Conservation (phyloP, 2,888 invertebrate genomes). For the Tanypteryx hageni region DNA sequence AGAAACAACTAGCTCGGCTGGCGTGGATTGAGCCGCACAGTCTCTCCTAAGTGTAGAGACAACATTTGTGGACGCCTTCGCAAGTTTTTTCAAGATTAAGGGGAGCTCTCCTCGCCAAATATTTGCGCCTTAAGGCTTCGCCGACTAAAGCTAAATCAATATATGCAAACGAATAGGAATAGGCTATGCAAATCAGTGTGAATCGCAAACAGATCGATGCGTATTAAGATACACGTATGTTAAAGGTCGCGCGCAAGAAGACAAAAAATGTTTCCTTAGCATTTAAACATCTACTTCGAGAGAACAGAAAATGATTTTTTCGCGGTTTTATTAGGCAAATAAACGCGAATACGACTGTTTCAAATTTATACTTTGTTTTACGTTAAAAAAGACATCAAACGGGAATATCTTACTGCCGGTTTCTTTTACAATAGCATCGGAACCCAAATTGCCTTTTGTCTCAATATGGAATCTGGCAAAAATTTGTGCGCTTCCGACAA, state of each 20-base stretch:
- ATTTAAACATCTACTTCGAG: background rate
- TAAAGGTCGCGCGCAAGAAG: background rate
- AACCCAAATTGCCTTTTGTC: too few species aligned
- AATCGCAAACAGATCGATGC: constrained; percentile 28
- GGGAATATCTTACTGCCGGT: too few species aligned
- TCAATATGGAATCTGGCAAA: too few species aligned
- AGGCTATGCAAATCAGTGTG: constrained; percentile 9
- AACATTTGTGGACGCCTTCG: constrained; percentile 29
- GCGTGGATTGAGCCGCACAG: background rate
- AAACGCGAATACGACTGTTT: too few species aligned
- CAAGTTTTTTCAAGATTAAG: constrained; percentile 22
- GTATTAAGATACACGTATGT: constrained; percentile 20
- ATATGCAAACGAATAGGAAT: constrained; percentile 35
- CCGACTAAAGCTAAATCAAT: constrained; percentile 29
- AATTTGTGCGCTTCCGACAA: too few species aligned
- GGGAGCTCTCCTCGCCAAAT: background rate
- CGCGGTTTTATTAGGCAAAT: too few species aligned
- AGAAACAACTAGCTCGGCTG: too few species aligned
- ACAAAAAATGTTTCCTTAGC: background rate
- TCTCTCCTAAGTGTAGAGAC: background rate
- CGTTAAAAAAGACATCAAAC: too few species aligned
- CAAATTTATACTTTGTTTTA: too few species aligned
- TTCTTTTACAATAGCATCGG: too few species aligned
- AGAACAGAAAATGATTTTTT: background rate
- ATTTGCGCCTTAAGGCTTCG: constrained; percentile 6